Percentiles rank a stretch among this genome's conserved stretches.
phyloP scores from a whole-genome alignment of 2,888 invertebrate species.

The Synanthedon andrenaeformis region DNA sequence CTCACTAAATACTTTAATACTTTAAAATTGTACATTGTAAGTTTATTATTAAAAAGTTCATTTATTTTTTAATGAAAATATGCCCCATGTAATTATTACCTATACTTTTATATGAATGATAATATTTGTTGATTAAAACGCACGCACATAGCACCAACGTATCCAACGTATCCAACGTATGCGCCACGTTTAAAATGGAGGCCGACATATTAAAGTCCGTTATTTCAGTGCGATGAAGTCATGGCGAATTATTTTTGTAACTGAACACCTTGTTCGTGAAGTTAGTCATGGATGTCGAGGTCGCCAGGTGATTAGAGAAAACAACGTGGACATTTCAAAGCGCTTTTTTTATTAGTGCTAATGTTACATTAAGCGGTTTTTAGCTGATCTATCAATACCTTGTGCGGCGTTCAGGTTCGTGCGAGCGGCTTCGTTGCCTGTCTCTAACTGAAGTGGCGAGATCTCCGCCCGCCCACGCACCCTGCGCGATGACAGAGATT shows the following conservation, averaged over 20 bases:
- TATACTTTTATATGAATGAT: background rate
- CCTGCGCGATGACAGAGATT: slow-evolving; percentile 14
- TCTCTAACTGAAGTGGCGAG: slow-evolving; percentile 49
- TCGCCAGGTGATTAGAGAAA: slow-evolving; percentile 46
- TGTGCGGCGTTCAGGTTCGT: slow-evolving; percentile 65
- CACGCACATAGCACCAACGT: background rate
- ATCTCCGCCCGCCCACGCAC: slow-evolving; percentile 33
- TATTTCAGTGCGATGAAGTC: slow-evolving; percentile 62
- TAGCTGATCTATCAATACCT: slow-evolving; percentile 39
- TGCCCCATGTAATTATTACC: background rate
- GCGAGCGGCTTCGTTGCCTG: slow-evolving; percentile 64
- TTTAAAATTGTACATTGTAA: too few relatives aligned
- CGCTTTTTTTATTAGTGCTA: slow-evolving; percentile 50
- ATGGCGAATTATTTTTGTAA: slow-evolving; percentile 59
- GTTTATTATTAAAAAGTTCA: too few relatives aligned
- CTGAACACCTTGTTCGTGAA: slow-evolving; percentile 45
- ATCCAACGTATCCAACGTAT: background rate
- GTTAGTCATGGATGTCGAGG: slow-evolving; percentile 55
- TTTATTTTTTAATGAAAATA: too few relatives aligned
- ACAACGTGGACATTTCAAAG: slow-evolving; percentile 35
- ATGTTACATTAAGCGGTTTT: slow-evolving; percentile 51
- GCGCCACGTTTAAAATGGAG: background rate
- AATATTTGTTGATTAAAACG: background rate
- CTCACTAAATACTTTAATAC: background rate
- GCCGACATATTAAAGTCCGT: slow-evolving; percentile 17